phyloP scores from a whole-genome alignment of 2,888 invertebrate genomes.

The Mylabris sibirica region DNA sequence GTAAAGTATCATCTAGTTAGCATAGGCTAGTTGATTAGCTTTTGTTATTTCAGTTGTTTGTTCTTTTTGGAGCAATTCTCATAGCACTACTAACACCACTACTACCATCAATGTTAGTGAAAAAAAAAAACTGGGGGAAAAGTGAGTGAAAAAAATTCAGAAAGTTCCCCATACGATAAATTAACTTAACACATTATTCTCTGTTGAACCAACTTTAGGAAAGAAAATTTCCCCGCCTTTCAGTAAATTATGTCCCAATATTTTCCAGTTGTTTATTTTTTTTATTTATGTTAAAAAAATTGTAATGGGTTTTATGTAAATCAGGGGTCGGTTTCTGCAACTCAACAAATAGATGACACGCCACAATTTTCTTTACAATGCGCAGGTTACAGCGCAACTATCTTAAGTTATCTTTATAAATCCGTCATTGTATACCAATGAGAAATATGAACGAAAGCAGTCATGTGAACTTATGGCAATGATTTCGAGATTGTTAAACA shows the following conservation, averaged over 20 bases:
- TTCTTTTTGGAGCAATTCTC: constrained; percentile 17
- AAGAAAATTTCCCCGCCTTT: background rate
- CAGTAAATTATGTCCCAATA: background rate
- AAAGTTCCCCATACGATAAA: constrained; percentile 14
- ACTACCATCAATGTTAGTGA: background rate
- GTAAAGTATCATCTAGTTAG: constrained; percentile 12
- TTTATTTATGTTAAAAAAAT: background rate
- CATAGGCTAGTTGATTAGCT: constrained; percentile 15
- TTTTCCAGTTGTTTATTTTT: background rate
- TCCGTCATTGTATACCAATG: background rate
- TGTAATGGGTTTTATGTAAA: background rate
- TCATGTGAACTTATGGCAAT: background rate
- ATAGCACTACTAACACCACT: background rate
- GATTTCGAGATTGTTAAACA: background rate
- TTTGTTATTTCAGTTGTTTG: constrained; percentile 21
- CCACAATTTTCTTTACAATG: background rate
- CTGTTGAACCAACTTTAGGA: constrained; percentile 17
- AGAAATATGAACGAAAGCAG: background rate
- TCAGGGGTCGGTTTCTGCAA: background rate
- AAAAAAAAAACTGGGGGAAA: background rate
- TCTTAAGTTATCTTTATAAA: no score
- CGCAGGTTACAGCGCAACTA: background rate
- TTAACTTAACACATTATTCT: constrained; percentile 14
- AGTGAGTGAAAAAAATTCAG: constrained; percentile 1
- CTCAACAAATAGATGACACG: no score